Evolutionary conservation across 2,888 invertebrate genomes (phyloP).

Genomic region (Macaria liturata): DNA sequence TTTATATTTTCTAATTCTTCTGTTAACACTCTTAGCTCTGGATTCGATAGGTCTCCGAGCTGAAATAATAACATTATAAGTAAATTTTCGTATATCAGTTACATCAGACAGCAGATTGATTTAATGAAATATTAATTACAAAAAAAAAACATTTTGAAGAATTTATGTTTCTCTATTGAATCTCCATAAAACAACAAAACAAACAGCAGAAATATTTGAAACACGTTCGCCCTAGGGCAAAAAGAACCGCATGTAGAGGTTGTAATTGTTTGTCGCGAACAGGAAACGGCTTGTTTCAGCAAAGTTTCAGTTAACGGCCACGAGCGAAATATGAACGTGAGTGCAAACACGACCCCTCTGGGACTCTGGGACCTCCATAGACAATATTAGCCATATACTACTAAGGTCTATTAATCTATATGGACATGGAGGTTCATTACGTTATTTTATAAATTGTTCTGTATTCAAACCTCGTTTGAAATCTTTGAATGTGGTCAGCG

Average conservation of each 20-base stretch:
- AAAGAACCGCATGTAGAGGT: constrained; percentile 19
- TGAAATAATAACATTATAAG: constrained; percentile 64
- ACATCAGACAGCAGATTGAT: no score
- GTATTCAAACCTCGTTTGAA: no score
- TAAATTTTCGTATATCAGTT: no score
- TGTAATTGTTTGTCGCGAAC: constrained; percentile 49
- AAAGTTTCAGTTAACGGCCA: constrained; percentile 52
- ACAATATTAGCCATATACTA: no score
- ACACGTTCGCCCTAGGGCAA: constrained; percentile 17
- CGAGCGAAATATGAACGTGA: constrained; percentile 63
- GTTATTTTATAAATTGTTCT: no score
- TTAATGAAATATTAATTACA: no score
- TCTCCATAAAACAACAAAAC: no score
- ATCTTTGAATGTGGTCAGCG: no score
- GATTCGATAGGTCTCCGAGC: constrained; percentile 96
- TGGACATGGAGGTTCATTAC: no score
- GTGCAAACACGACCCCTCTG: constrained; percentile 61
- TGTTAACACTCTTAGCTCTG: constrained; percentile 94
- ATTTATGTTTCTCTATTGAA: no score
- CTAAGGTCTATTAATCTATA: no score
- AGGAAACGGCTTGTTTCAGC: constrained; percentile 54
- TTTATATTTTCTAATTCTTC: constrained; percentile 96
- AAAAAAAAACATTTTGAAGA: no score
- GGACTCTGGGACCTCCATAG: constrained; percentile 10
- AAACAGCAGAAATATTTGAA: constrained; percentile 7